Evolutionary conservation across 2,888 invertebrate species (phyloP).

Genomic region (Dusona sp.): DNA sequence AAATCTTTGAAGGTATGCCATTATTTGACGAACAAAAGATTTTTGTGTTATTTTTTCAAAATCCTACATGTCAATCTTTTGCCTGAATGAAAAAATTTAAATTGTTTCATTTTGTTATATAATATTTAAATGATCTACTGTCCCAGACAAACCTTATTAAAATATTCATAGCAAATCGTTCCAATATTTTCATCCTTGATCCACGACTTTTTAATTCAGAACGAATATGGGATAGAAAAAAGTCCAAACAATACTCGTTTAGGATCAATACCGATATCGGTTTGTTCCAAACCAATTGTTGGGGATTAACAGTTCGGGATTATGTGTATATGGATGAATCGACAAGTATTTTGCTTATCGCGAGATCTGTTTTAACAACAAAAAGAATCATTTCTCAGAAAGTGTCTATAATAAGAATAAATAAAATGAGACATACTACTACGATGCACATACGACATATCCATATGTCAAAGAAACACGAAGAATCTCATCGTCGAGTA

Average conservation of each 20-base stretch:
- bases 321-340: not conserved
- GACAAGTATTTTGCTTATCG: not conserved
- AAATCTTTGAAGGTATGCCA: not conserved
- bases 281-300: not conserved
- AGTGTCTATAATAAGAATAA: not conserved
- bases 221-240: not conserved
- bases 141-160: not conserved
- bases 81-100: not conserved
- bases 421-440: not conserved
- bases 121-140: not conserved
- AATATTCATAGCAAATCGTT: not conserved
- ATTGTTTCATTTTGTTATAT: not conserved
- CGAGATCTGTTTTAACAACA: not conserved
- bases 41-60: not conserved
- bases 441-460: not conserved
- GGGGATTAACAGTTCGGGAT: not conserved
- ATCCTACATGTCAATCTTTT: not conserved
- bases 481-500: slow-evolving; percentile 32
- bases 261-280: not conserved
- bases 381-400: not conserved
- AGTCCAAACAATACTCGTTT: not conserved
- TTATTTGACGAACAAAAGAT: not conserved
- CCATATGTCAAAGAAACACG: slow-evolving; percentile 20
- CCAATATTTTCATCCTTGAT: not conserved
- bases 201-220: not conserved